Evolutionary conservation across 64 coral and sea anemone species (phyloP).

Genomic region (Trachythela sp.): DNA sequence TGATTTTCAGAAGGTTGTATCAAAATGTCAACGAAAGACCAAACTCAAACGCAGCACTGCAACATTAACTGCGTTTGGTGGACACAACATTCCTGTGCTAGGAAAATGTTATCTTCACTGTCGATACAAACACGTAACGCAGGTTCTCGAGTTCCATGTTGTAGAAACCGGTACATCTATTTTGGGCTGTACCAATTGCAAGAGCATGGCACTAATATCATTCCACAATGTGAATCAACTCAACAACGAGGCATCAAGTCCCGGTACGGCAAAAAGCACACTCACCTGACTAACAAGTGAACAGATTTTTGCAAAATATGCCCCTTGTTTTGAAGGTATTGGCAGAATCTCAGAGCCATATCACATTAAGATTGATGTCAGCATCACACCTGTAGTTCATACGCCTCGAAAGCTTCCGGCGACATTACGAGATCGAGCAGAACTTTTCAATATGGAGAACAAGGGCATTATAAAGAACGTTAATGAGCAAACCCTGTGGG

Average conservation of each 20-base stretch:
- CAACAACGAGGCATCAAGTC: neutral
- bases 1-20: neutral
- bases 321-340: conserved; percentile 48
- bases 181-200: conserved; percentile 40
- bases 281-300: neutral
- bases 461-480: conserved; percentile 40
- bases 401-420: conserved; percentile 42
- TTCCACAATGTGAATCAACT: conserved; percentile 13
- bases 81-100: conserved; percentile 40
- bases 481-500: conserved; percentile 40
- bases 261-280: neutral
- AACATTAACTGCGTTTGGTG: conserved; percentile 49
- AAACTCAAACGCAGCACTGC: conserved; percentile 27
- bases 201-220: conserved; percentile 21
- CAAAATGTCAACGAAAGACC: conserved; percentile 12
- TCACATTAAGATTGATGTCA: conserved; percentile 45
- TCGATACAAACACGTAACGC: neutral
- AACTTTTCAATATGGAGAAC: conserved; percentile 33
- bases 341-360: conserved; percentile 40
- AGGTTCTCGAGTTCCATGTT: conserved; percentile 38
- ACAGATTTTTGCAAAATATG: conserved; percentile 25
- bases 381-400: conserved; percentile 35
- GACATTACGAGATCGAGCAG: conserved; percentile 12
- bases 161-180: conserved; percentile 35
- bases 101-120: conserved; percentile 30